Percentiles rank a stretch among this genome's conserved stretches.
phyloP scores from a whole-genome alignment of 2,888 invertebrate species.

The Lepetodrilus schrolli region DNA sequence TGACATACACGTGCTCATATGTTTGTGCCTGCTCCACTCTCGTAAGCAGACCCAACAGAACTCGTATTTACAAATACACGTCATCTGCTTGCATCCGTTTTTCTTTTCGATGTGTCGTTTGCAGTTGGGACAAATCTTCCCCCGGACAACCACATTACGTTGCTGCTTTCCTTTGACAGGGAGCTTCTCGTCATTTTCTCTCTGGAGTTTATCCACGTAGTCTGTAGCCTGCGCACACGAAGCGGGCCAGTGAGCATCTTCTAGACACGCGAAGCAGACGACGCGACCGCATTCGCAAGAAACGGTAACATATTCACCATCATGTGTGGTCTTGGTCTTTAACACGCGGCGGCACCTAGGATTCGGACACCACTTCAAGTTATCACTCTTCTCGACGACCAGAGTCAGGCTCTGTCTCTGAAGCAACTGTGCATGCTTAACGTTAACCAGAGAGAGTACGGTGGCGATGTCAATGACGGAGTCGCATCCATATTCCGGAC shows the following conservation, averaged over 20 bases:
- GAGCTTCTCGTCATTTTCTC: slow-evolving; percentile 37
- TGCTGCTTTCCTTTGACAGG: too few species aligned
- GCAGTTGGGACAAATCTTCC: slow-evolving; percentile 55
- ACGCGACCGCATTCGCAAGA: slow-evolving; percentile 49
- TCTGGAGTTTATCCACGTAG: slow-evolving; percentile 43
- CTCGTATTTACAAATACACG: slow-evolving; percentile 45
- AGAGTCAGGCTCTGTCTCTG: slow-evolving; percentile 41
- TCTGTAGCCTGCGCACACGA: slow-evolving; percentile 42
- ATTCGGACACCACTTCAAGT: slow-evolving; percentile 54
- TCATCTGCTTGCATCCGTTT: slow-evolving; percentile 53
- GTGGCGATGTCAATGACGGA: slow-evolving; percentile 42
- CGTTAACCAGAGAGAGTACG: slow-evolving; percentile 34
- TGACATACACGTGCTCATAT: not conserved
- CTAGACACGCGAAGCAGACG: slow-evolving; percentile 51
- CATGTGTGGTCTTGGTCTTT: slow-evolving; percentile 22
- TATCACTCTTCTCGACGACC: slow-evolving; percentile 39
- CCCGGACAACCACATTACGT: slow-evolving; percentile 36
- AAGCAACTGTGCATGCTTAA: slow-evolving; percentile 36
- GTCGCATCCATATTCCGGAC: slow-evolving; percentile 52
- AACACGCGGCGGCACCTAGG: slow-evolving; percentile 48
- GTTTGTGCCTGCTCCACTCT: slow-evolving; percentile 27
- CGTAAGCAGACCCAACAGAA: slow-evolving; percentile 59
- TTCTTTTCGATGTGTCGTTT: slow-evolving; percentile 51
- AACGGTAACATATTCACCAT: slow-evolving; percentile 34
- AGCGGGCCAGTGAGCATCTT: slow-evolving; percentile 56